Evolutionary conservation across 1,140 invertebrate genomes (phyloP), one percentile per base, ranked within the genome.

Genomic region (Drosophila pachea): DNA sequence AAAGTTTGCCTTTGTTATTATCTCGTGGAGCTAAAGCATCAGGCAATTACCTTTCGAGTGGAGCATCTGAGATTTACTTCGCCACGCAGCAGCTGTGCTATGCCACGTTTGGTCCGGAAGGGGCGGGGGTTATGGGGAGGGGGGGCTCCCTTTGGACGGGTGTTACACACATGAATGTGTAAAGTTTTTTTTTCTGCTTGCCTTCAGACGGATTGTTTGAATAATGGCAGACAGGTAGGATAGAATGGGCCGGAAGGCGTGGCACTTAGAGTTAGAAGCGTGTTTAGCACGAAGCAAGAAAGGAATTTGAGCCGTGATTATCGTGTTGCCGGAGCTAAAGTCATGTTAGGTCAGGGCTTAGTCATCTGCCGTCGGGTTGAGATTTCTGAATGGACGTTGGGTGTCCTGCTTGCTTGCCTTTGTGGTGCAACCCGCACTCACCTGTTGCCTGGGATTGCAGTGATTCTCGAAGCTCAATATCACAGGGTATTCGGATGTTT

Each of bases 391-490:
- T 22, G 22, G 22, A 3, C 22, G 22, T n/a, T n/a, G n/a, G n/a
- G n/a, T n/a, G n/a, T n/a, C n/a, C n/a, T n/a, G n/a, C n/a, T n/a
- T n/a, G n/a, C n/a, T n/a, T 22, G 22, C 22, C 22, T 22, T 22
- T 22, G 22, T 1, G 22, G 1, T 22, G 22, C 22, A 22, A 22
- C 22, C 3, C 22, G 22, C 22, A 53, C 76, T 75, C 54, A 89
- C 89, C 90, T 97, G 95, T 89, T 99, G 97, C 69, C 94, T 93
- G 3, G 95, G 95, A 90, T 98, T 98, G 91, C 98, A 99, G 90
- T 99, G 98, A 90, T 99, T 99, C 92, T 99, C 98, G 91, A 99
- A 99, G 70, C 97, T 99, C 61, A 99, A 93, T 81, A 98, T 94
- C 31, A 99, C 97, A 60, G 98, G 98, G 91, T 94, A 98, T 74